phyloP scores from a whole-genome alignment of 2,113 vertebrate species.

The Dipodomys spectabilis region DNA sequence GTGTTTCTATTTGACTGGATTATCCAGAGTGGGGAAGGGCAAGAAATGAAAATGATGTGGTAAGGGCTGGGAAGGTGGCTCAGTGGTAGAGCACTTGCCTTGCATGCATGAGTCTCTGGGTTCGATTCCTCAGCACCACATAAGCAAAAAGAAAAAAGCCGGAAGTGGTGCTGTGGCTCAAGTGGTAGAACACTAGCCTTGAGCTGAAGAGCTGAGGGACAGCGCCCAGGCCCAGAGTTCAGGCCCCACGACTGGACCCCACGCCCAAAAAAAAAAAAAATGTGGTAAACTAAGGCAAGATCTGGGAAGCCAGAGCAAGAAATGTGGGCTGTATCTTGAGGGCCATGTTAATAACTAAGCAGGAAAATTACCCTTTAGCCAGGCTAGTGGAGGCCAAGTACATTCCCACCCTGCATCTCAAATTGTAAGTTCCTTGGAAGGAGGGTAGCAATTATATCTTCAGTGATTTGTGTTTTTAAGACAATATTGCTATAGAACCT shows the following conservation, averaged over 20 bases:
- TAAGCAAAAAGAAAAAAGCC: too few species aligned
- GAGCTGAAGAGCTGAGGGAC: too few species aligned
- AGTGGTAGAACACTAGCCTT: too few species aligned
- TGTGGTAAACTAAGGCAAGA: not conserved
- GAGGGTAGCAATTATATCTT: not conserved
- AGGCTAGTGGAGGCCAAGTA: not conserved
- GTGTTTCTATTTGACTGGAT: not conserved
- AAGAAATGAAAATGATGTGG: not conserved
- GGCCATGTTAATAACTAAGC: not conserved
- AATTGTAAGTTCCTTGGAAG: not conserved
- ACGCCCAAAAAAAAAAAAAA: not conserved
- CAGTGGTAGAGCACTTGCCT: too few species aligned
- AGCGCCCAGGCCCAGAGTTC: too few species aligned
- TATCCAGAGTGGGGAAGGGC: not conserved
- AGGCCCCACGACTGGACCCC: too few species aligned
- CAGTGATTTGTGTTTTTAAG: not conserved
- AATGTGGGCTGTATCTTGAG: not conserved
- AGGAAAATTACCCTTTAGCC: not conserved
- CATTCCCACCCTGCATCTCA: not conserved
- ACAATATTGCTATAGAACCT: too few species aligned
- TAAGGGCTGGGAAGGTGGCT: too few species aligned
- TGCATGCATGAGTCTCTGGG: too few species aligned
- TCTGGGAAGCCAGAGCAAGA: not conserved
- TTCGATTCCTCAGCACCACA: too few species aligned
- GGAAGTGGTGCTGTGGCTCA: too few species aligned